phyloP scores from a whole-genome alignment of 2,888 invertebrate genomes.

The Ophion ventricosus region DNA sequence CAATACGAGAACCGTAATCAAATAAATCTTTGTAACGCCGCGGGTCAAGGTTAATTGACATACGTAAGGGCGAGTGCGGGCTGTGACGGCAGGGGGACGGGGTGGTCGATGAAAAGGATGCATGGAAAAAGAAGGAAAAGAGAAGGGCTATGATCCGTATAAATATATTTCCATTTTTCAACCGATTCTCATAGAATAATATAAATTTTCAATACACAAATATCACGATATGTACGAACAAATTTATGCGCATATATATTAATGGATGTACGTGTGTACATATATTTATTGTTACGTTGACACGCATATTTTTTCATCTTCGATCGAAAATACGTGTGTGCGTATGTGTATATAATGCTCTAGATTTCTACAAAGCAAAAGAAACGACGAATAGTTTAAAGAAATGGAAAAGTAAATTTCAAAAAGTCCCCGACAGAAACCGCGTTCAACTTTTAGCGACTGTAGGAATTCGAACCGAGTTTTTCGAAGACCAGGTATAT shows the following conservation, averaged over 20 bases:
- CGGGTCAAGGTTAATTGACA: slow-evolving; percentile 74
- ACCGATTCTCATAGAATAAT: too few species aligned
- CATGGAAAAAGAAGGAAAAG: not conserved
- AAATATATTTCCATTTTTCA: too few species aligned
- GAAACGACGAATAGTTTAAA: not conserved
- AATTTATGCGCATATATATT: too few species aligned
- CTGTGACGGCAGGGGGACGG: not conserved
- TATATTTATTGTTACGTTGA: too few species aligned
- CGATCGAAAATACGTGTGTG: too few species aligned
- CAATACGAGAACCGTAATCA: slow-evolving; percentile 69
- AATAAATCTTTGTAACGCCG: slow-evolving; percentile 68
- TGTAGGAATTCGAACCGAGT: not conserved
- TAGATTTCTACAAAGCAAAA: not conserved
- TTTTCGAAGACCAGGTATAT: not conserved
- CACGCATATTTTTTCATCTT: too few species aligned
- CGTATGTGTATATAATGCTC: too few species aligned
- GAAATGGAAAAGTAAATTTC: not conserved
- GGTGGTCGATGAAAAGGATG: not conserved
- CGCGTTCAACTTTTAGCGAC: not conserved
- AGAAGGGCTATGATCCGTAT: not conserved
- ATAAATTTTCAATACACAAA: too few species aligned
- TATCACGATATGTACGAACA: too few species aligned
- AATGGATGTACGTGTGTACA: too few species aligned
- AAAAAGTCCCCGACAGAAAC: not conserved
- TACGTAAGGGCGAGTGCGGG: not conserved